Evolutionary conservation across 2,888 invertebrate genomes (phyloP).

Genomic region (Artemia sp.): DNA sequence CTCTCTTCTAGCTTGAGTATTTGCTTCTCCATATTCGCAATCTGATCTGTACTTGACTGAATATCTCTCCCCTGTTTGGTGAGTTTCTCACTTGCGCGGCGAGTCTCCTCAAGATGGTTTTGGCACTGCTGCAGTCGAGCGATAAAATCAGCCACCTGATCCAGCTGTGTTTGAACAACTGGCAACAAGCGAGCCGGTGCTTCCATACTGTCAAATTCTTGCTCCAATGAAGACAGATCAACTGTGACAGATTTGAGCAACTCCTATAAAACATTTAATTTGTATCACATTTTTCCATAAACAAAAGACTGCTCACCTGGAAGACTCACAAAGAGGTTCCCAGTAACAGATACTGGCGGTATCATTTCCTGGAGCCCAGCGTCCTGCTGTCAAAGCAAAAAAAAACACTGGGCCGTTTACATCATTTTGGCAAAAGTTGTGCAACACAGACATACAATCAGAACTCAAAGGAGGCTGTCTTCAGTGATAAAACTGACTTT

Average conservation of each 20-base stretch:
- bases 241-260: constrained; percentile 59
- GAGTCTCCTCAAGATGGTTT: constrained; percentile 42
- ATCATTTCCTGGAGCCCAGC: no score
- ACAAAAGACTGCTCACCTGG: no score
- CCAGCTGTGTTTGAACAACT: constrained; percentile 60
- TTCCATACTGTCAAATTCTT: constrained; percentile 63
- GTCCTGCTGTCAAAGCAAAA: no score
- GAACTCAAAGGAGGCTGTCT: no score
- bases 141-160: constrained; percentile 44
- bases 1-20: constrained; percentile 61
- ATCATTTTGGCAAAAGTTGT: no score
- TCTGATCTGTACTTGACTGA: constrained; percentile 54
- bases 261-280: constrained; percentile 37
- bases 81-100: constrained; percentile 53
- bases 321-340: no score
- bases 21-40: constrained; percentile 58
- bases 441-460: no score
- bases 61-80: constrained; percentile 71
- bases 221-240: constrained; percentile 60
- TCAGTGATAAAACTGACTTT: no score
- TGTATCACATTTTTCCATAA: no score
- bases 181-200: constrained; percentile 75
- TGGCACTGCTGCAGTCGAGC: constrained; percentile 31
- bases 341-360: no score
- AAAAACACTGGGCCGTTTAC: no score